phyloP scores from a whole-genome alignment of 2,113 vertebrate genomes.

The Erythrolamprus reginae region DNA sequence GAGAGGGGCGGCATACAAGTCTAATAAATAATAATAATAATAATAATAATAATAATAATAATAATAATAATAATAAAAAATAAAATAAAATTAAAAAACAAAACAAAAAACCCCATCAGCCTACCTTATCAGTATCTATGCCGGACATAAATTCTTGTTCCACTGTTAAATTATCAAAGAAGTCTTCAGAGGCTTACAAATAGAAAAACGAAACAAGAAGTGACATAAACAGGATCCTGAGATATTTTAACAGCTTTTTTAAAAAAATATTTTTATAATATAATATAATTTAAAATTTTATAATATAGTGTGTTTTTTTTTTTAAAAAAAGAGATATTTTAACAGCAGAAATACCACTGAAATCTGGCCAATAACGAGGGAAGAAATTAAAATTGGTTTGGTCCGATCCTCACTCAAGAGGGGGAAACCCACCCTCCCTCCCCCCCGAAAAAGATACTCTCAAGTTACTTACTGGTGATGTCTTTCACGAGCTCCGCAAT shows the following conservation, averaged over 20 bases:
- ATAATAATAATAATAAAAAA: no score
- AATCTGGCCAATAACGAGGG: not conserved
- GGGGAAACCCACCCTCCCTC: not conserved
- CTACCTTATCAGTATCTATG: conserved; percentile 97
- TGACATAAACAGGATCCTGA: not conserved
- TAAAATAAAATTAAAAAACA: no score
- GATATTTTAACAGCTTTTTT: conserved; percentile 2
- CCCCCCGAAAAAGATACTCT: not conserved
- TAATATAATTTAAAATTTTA: no score
- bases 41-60: no score
- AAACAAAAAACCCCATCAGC: no score
- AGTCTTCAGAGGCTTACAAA: conserved; percentile 89
- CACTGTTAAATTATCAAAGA: conserved; percentile 96
- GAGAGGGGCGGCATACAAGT: no score
- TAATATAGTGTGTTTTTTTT: no score
- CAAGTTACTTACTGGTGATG: conserved; percentile 84
- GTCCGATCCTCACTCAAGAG: not conserved
- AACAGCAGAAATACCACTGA: not conserved
- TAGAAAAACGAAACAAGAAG: conserved; percentile 28
- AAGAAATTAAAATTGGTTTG: not conserved
- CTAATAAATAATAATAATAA: no score
- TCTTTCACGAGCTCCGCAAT: conserved; percentile 96
- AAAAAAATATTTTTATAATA: no score
- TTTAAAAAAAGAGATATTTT: conserved; percentile 26
- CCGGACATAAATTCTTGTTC: conserved; percentile 99